Conservation (phyloP, 1,140 invertebrate species). For the Drosophila obscura region DNA sequence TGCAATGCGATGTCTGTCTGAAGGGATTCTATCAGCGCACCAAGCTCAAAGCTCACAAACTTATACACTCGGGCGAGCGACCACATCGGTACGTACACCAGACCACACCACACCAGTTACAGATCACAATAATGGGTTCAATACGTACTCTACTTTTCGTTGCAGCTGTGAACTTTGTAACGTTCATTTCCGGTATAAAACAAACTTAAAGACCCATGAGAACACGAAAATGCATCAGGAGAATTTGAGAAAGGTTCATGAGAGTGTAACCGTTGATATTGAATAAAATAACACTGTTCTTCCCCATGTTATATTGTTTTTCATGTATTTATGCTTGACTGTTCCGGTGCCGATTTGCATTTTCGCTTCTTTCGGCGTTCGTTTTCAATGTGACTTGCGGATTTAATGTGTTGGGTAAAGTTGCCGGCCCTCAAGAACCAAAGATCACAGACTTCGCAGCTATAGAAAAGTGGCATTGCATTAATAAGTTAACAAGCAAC, state of each 20-base stretch:
- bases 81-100: constrained; percentile 35
- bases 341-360: constrained; percentile 2
- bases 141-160: neutral
- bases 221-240: constrained; percentile 64
- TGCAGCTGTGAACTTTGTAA: constrained; percentile 60
- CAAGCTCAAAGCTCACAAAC: constrained; percentile 53
- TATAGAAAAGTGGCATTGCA: neutral
- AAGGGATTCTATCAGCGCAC: constrained; percentile 57
- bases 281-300: constrained; percentile 23
- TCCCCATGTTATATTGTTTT: constrained; percentile 9
- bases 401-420: constrained; percentile 63
- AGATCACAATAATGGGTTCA: neutral
- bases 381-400: constrained; percentile 58
- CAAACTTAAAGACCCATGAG: constrained; percentile 54
- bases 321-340: constrained; percentile 17
- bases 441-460: constrained; percentile 67
- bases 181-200: constrained; percentile 59
- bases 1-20: constrained; percentile 60
- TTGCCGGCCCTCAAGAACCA: constrained; percentile 71
- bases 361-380: constrained; percentile 48
- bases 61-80: constrained; percentile 66
- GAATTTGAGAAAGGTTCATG: constrained; percentile 27
- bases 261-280: constrained; percentile 5
- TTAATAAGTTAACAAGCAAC: neutral
- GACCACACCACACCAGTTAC: neutral